Percentiles rank a stretch among this genome's conserved stretches.
These are phyloP conservation scores for Akabosia matsudoensis DNA, from an alignment of 1,140 invertebrate genomes.

Conservation along the genomic window DNA sequence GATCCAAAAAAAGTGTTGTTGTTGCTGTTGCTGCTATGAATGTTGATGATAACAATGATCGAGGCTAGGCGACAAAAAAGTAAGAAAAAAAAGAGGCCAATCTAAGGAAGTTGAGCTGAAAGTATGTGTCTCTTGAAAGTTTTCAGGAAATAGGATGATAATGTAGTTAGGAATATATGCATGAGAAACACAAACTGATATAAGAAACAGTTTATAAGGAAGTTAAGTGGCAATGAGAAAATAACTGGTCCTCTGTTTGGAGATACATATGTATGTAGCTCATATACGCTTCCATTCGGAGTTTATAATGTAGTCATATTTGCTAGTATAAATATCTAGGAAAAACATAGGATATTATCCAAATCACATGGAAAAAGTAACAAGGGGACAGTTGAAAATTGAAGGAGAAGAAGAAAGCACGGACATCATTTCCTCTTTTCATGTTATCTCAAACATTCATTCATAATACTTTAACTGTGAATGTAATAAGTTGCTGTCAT, in stretches of 20 bases:
- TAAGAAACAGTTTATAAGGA: background rate
- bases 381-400: background rate
- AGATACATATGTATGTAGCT: too few species aligned
- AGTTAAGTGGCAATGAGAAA: constrained; percentile 23
- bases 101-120: background rate
- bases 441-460: background rate
- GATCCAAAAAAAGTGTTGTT: background rate
- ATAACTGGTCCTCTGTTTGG: constrained; percentile 6
- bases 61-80: background rate
- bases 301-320: too few species aligned
- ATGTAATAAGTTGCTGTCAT: background rate
- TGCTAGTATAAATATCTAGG: too few species aligned
- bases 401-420: background rate
- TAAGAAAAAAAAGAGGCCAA: background rate
- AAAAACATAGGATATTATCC: background rate
- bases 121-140: background rate
- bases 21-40: background rate
- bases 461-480: background rate
- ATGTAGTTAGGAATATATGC: background rate
- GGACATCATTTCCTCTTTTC: background rate
- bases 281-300: too few species aligned
- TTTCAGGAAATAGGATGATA: background rate
- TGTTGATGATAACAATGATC: constrained; percentile 9
- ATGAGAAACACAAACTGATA: too few species aligned
- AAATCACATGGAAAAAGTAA: background rate